Base-by-base conservation (phyloP, 2,888 invertebrate species). In the Peribatodes rhomboidaria region DNA sequence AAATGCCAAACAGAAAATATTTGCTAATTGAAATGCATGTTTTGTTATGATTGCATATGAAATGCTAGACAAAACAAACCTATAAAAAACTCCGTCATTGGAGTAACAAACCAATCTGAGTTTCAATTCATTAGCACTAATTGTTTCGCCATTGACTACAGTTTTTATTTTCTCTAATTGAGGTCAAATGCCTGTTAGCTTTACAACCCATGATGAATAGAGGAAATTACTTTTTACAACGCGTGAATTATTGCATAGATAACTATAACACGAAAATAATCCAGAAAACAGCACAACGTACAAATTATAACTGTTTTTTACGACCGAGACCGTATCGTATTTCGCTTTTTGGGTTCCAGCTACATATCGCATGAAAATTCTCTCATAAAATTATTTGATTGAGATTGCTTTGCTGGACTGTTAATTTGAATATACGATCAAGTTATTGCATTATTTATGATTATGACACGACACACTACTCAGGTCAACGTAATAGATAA, bases 141-240 rank as follows among this genome's bases (percentile, higher is more conserved):
- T 88, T 87, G 85, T 85, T 88, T 86, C 86, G 89, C 87, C 90
- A 89, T 90, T 90, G 89, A 78, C 73, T 76, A 78, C 62, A 82
- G 80, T 86, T 88, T 86, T 85, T 87, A 83, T 85, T 87, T 86
- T 86, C 79, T 81, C 81, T 86, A 88, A 89, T 88, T 90, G 86
- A 83, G 87, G 88, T 84, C 85, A 88, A 87, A 85, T 85, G 87
- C 73, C 76, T 82, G 79, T 86, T 88, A 86, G 80, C 83, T 84
- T 77, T 81, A 82, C 75, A 76, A 69, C 78, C 78, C 77, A 78
- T 83, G 78, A 79, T 82, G 81, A 73, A 73, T 80, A 70, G 74
- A 83, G 83, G 82, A 83, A 84, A 84, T 80, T 70, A 75, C 77
- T 77, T 80, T 78, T 82, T 80, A 82, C 73, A 69, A 75, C 68